Evolutionary conservation across 92 coral and sea anemone genomes (phyloP), one percentile per base, ranked within the genome.

Genomic region (Virgularia gustaviana): DNA sequence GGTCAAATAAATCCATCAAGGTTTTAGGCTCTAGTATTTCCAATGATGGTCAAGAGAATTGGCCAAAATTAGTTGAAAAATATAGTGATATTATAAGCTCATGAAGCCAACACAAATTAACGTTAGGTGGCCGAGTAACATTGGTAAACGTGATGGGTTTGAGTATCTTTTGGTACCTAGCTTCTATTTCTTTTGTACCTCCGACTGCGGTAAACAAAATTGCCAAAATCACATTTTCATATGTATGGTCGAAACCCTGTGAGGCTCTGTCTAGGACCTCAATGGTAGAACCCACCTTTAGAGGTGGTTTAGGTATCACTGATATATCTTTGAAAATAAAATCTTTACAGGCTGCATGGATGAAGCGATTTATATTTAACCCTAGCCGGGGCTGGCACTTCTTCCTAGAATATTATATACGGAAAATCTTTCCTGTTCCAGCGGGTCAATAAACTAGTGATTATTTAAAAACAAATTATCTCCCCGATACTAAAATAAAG

Each of bases 101-200:
- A 0, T 73, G 85, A 80, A 49, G 37, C 4, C 18, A 23, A 0
- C 47, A 75, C 0, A 41, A 65, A 9, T 23, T 81, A 0, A 75
- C 82, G 2, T 19, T 64, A 1, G 22, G 58, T 11, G 86, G 86
- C 6, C 71, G 72, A 23, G 43, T 82, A 2, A 24, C 60, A 18
- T 37, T 76, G 6, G 34, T 65, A 1, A 82, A 82, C 43, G 42
- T 63, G 31, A 16, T 70, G 1, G 78, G 70, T 1, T 2, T 81
- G 13, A 31, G 31, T 36, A 31, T 34, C 31, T 58, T 71, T 22
- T 71, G 77, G 77, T 58, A 71, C 44, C 77, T 27, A 27, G 57
- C 63, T 4, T 12, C 77, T 12, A 32, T 71, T 9, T 71, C 54
- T 35, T 47, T 16, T 20, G n/a, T 54, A 15, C 65, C 77, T 5